Conservation (phyloP, 2,797 vertebrate species). For the Mormyrus proboscirostris region DNA sequence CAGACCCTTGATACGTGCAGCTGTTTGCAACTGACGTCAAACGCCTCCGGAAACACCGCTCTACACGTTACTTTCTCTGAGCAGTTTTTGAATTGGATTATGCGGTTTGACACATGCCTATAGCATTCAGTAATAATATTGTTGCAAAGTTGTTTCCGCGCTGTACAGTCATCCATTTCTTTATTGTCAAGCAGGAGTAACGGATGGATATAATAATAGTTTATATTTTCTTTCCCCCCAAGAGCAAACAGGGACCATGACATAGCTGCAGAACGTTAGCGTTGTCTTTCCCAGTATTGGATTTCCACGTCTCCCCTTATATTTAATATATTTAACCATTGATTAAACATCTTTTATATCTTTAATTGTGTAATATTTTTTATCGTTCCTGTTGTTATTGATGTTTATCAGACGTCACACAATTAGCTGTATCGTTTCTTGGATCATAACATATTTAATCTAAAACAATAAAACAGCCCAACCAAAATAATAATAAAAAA, state of each 20-base stretch:
- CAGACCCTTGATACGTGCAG: background rate
- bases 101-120: background rate
- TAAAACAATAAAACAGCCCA: background rate
- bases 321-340: background rate
- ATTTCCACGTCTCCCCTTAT: background rate
- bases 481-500: background rate
- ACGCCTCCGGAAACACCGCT: background rate
- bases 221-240: background rate
- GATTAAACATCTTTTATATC: background rate
- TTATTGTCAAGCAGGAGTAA: background rate
- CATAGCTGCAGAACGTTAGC: background rate
- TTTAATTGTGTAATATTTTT: background rate
- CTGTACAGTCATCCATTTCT: background rate
- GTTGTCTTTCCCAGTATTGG: background rate
- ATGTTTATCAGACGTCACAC: background rate
- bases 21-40: background rate
- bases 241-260: background rate
- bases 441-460: background rate
- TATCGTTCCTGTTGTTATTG: background rate
- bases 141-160: background rate
- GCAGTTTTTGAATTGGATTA: background rate
- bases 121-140: background rate
- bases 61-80: background rate
- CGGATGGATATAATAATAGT: background rate
- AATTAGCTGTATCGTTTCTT: background rate